A percentile compares a stretch with the other conserved stretches of the same genome.
phyloP scores from a whole-genome alignment of 1,140 invertebrate species.

The Drosophila sucinea region DNA sequence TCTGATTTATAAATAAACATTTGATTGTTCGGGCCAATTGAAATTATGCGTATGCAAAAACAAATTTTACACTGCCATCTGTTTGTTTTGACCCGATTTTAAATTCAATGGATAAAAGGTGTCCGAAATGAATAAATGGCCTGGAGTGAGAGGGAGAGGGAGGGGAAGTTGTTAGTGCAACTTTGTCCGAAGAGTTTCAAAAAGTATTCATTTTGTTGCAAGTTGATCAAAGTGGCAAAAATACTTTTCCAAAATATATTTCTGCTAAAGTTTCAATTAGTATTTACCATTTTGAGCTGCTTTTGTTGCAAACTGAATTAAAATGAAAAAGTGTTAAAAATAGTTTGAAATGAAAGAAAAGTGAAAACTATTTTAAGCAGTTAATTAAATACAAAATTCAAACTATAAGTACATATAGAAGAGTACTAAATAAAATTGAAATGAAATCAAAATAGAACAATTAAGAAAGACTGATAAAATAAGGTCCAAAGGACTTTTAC shows the following conservation, averaged over 20 bases:
- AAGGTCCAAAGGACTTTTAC: no score
- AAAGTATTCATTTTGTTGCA: not conserved
- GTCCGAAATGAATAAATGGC: not conserved
- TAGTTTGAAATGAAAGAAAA: not conserved
- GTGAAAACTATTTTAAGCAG: not conserved
- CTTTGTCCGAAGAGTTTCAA: not conserved
- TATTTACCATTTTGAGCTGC: no score
- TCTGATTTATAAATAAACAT: conserved; percentile 55
- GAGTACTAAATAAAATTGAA: no score
- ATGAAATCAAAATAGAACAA: no score
- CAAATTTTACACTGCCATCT: conserved; percentile 2
- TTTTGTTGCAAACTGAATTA: not conserved
- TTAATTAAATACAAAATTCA: no score
- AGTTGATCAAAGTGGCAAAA: no score
- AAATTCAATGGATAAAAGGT: not conserved
- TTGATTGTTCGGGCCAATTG: conserved; percentile 55
- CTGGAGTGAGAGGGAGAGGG: not conserved
- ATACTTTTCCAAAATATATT: no score
- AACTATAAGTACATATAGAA: no score
- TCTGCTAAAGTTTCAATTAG: no score
- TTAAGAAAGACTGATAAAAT: no score
- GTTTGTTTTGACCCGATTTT: conserved; percentile 4
- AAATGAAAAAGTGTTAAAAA: not conserved
- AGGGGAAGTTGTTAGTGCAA: not conserved
- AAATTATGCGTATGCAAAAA: conserved; percentile 61